Conservation (phyloP, 2,797 vertebrate species). For the Nyctalus aviator region DNA sequence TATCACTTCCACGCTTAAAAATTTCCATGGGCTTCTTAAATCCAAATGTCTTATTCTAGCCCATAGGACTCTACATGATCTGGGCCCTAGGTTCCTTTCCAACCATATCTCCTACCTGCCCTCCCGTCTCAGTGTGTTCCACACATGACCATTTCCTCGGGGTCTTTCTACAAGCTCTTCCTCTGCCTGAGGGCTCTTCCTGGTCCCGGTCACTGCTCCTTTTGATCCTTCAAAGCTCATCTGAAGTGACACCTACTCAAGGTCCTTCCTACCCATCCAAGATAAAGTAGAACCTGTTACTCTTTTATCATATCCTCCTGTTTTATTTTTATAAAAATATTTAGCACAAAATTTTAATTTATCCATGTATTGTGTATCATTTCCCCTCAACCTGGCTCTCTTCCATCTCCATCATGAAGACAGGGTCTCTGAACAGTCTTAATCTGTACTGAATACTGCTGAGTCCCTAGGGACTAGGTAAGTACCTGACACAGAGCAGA, state of each 20-base stretch:
- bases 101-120: not conserved
- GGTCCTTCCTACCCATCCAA: not conserved
- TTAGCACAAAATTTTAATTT: not conserved
- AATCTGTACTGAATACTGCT: not conserved
- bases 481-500: not conserved
- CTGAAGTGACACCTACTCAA: not conserved
- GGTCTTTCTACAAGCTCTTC: not conserved
- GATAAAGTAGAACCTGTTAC: not conserved
- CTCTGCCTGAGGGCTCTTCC: not conserved
- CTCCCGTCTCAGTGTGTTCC: not conserved
- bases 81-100: not conserved
- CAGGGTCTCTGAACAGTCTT: not conserved
- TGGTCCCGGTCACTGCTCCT: not conserved
- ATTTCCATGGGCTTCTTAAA: not conserved
- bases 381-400: not conserved
- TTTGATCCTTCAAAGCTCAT: not conserved
- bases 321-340: constrained; percentile 26
- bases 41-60: not conserved
- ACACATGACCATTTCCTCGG: not conserved
- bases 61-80: not conserved
- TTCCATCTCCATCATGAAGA: not conserved
- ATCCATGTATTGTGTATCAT: not conserved
- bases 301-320: not conserved
- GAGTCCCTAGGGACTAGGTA: not conserved
- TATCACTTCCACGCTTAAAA: not conserved